Evolutionary conservation across 1,140 invertebrate genomes (phyloP), one percentile per base, ranked within the genome.

Genomic region (Leptinotarsa undecemlineata): DNA sequence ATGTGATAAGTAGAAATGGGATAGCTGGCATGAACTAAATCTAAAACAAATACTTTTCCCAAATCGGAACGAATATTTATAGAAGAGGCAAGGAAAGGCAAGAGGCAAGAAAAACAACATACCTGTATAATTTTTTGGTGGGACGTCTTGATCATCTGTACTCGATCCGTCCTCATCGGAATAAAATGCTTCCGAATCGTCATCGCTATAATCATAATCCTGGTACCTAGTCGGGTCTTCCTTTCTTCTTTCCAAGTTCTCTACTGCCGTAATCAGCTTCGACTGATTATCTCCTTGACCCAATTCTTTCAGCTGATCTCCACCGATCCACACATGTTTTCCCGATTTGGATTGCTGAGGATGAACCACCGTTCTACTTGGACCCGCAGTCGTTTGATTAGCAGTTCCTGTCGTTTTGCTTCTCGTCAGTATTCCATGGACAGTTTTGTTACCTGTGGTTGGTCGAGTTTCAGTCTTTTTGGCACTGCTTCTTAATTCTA

Each of bases 401-500:
- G 72, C 78, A 0, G 82, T 80, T 11, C 84, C 85, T 19, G 82
- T 84, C 8, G 85, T 86, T 85, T 82, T 88, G 82, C 79, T 87
- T 79, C 84, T 76, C 15, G 85, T 87, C 74, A 81, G 72, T 76
- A 80, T 86, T 71, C 87, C 87, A 74, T 83, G 80, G 76, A 77
- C 82, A 63, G 81, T 82, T 86, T 86, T 90, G 15, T 83, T 62
- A 80, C 84, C 61, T 68, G 85, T 81, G 48, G 77, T 74, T 79
- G 77, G 86, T 42, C 77, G 79, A 62, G 86, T 77, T 60, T 70
- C 68, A 1, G 81, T 48, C 3, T 88, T 83, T 79, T 90, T 93
- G 0, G 88, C 85, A 77, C 91, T 94, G 77, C 94, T 95, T 82
- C 94, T 93, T 17, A 96, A 84, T 82, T 95, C 93, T 26, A 96